These are phyloP conservation scores for Muschampia plurimacula DNA, from an alignment of 2,888 invertebrate species.

Conservation along the genomic window DNA sequence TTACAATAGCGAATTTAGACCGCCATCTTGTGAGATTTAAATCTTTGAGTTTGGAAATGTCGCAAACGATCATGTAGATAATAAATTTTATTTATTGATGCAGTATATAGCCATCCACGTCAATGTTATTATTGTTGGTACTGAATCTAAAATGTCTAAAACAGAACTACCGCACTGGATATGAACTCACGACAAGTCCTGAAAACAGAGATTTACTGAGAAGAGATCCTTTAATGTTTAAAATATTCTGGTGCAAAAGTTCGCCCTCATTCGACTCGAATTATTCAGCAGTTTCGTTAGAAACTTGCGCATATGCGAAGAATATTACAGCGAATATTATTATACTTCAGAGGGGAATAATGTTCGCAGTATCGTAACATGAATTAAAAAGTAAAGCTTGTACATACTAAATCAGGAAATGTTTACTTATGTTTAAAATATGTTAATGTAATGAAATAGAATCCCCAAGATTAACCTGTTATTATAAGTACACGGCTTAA, in stretches of 20 bases:
- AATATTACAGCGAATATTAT: slow-evolving; percentile 1
- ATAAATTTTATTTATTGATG: too few species aligned
- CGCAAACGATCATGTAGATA: too few species aligned
- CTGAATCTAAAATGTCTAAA: too few species aligned
- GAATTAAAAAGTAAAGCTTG: not conserved
- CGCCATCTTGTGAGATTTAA: too few species aligned
- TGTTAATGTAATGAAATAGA: not conserved
- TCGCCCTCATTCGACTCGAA: slow-evolving; percentile 48
- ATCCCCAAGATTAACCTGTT: not conserved
- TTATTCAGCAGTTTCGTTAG: slow-evolving; percentile 50
- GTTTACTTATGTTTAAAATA: not conserved
- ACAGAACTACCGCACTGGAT: too few species aligned
- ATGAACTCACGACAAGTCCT: not conserved
- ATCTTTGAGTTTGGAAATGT: too few species aligned
- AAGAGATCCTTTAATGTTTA: slow-evolving; percentile 53
- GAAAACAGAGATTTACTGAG: slow-evolving; percentile 35
- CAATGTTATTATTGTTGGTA: too few species aligned
- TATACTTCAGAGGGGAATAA: not conserved
- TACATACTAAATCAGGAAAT: not conserved
- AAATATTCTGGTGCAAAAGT: slow-evolving; percentile 49
- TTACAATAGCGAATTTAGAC: too few species aligned
- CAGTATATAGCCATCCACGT: too few species aligned
- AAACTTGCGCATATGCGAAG: slow-evolving; percentile 14
- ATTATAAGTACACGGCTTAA: too few species aligned
- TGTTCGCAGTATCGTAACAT: not conserved